Evolutionary conservation across 2,888 invertebrate genomes (phyloP).

Genomic region (Macropis europaea): DNA sequence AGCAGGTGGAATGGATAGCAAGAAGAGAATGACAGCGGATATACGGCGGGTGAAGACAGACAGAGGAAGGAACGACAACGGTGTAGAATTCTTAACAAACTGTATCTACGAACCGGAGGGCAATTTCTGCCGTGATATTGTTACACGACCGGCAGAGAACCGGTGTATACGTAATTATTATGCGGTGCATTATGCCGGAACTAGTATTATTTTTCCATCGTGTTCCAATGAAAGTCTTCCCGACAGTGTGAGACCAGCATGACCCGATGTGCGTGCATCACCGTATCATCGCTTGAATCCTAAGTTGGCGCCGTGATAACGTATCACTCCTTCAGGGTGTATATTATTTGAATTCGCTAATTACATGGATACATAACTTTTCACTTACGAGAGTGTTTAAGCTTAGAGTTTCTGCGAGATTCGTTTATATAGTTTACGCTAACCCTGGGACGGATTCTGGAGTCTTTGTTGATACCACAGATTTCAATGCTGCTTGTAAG

Average conservation of each 20-base stretch:
- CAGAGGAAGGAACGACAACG: constrained; percentile 24
- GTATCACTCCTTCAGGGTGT: constrained; percentile 22
- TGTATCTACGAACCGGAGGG: constrained; percentile 15
- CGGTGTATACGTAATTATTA: constrained; percentile 50
- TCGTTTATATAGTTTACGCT: too few species aligned
- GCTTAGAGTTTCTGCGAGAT: too few species aligned
- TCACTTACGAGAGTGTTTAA: too few species aligned
- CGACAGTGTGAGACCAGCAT: constrained; percentile 56
- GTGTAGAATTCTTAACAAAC: constrained; percentile 21
- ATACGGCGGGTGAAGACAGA: constrained; percentile 24
- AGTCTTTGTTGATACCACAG: too few species aligned
- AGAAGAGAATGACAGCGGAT: constrained; percentile 36
- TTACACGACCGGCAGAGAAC: constrained; percentile 42
- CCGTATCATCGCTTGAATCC: constrained; percentile 33
- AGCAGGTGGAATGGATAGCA: constrained; percentile 9
- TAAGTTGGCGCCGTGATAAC: constrained; percentile 18
- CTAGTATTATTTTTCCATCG: constrained; percentile 53
- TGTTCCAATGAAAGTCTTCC: constrained; percentile 36
- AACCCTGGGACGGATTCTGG: too few species aligned
- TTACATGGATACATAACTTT: too few species aligned
- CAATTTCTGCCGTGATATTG: constrained; percentile 42
- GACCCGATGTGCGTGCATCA: constrained; percentile 44
- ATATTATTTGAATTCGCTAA: constrained; percentile 13
- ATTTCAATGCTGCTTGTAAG: too few species aligned
- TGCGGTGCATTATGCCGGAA: constrained; percentile 53